Evolutionary conservation across 1,140 invertebrate genomes (phyloP), one percentile per base, ranked within the genome.

Genomic region (Calephelis nemesis): DNA sequence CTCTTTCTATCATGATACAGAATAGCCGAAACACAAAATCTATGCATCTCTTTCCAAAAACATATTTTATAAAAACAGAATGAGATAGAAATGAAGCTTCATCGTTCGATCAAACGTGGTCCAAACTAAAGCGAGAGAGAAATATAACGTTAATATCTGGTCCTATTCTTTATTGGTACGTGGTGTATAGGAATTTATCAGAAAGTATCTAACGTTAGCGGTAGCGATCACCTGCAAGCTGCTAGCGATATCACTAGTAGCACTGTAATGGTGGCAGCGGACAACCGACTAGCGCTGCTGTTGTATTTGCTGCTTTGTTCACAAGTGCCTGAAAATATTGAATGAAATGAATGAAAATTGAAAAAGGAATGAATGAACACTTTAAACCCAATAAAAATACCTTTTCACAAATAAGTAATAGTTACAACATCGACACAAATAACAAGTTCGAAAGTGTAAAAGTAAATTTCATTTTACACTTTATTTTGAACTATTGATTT

Each of bases 221-320:
- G 19, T 58, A 58, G 52, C 52, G 52, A 87, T 89, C 85, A 87
- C 77, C 84, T 83, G 74, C 60, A 19, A 15, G 69, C 63, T 45
- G 75, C 50, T 6, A 73, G 39, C 62, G 67, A 50, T 1, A 68
- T 48, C 9, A 48, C n/a, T 45, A 71, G 49, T 13, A 67, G 42
- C 30, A 83, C 12, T 67, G 82, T 65, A 7, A 74, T 50, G 58
- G 76, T 70, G n/a, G 74, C 63, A n/a, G 66, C 19, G 60, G 19
- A 15, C 30, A 58, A 19, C 0, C 63, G 73, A 60, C 12, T 40
- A 8, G 73, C 75, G 5, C 63, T 47, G 70, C 87, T 89, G 77
- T 83, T 89, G 78, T 87, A 92, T 62, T 87, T 82, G 79, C 91
- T 91, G 79, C 85, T 90, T 68, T 92, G 91, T 58, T 91, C 90